A percentile compares a stretch with the other conserved stretches of the same genome.
Conservation (phyloP, 1,140 invertebrate genomes). For the Papilio polyxenes region DNA sequence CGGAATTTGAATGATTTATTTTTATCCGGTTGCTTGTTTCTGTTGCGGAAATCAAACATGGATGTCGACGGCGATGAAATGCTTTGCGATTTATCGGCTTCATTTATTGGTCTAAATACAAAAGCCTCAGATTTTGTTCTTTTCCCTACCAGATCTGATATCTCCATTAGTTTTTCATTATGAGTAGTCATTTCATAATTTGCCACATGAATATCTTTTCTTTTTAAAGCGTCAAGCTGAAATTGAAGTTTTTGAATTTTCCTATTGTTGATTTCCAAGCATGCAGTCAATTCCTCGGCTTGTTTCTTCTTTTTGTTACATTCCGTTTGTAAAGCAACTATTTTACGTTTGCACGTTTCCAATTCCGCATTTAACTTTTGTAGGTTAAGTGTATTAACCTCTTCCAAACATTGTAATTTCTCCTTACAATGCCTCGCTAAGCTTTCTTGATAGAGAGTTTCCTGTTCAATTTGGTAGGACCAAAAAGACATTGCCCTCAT, state of each 20-base stretch:
- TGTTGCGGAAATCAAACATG: constrained; percentile 70
- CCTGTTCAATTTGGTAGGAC: constrained; percentile 80
- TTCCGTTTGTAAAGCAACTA: constrained; percentile 70
- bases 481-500: constrained; percentile 81
- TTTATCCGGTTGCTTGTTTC: constrained; percentile 52
- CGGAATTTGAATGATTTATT: constrained; percentile 64
- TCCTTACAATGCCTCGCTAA: constrained; percentile 74
- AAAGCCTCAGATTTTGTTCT: constrained; percentile 65
- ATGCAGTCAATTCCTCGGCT: constrained; percentile 70
- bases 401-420: constrained; percentile 73
- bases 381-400: constrained; percentile 70
- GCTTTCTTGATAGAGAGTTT: constrained; percentile 76
- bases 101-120: constrained; percentile 69
- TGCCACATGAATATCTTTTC: constrained; percentile 68
- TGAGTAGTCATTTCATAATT: constrained; percentile 57
- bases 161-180: constrained; percentile 67
- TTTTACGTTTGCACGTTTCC: constrained; percentile 74
- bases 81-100: constrained; percentile 56
- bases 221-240: constrained; percentile 71
- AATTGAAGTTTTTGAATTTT: constrained; percentile 77
- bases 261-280: constrained; percentile 72
- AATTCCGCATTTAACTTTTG: constrained; percentile 77
- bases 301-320: constrained; percentile 74
- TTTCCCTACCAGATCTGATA: constrained; percentile 69
- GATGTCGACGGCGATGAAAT: constrained; percentile 70